A percentile compares a stretch with the other conserved stretches of the same genome.
phyloP scores from a whole-genome alignment of 2,888 invertebrate genomes.

The Entomobrya multifasciata region DNA sequence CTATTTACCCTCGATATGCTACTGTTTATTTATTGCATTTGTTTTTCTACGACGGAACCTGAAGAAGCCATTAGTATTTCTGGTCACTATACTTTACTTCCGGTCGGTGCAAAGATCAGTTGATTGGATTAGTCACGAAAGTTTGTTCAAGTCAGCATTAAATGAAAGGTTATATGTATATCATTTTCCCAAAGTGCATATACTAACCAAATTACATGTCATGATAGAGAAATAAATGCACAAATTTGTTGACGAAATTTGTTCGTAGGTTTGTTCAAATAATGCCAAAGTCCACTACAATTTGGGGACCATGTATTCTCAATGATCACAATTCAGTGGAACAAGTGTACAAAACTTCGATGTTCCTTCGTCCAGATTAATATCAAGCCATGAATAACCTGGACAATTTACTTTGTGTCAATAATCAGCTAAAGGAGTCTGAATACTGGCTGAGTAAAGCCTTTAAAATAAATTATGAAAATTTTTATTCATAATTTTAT shows the following conservation, averaged over 20 bases:
- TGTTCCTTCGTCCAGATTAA: slow-evolving; percentile 90
- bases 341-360: slow-evolving; percentile 88
- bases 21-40: slow-evolving; percentile 73
- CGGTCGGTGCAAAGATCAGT: slow-evolving; percentile 85
- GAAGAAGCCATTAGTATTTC: slow-evolving; percentile 72
- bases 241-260: not conserved
- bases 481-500: no score
- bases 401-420: slow-evolving; percentile 91
- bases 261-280: slow-evolving; percentile 92
- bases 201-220: no score
- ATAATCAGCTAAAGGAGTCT: slow-evolving; percentile 86
- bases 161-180: slow-evolving; percentile 49
- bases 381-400: slow-evolving; percentile 97
- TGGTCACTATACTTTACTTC: slow-evolving; percentile 80
- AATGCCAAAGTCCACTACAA: slow-evolving; percentile 97
- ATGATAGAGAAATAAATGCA: not conserved
- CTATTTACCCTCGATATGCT: slow-evolving; percentile 79
- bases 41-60: slow-evolving; percentile 58
- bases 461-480: slow-evolving; percentile 86
- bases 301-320: slow-evolving; percentile 91
- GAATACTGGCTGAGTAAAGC: slow-evolving; percentile 88
- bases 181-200: not conserved
- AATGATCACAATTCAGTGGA: slow-evolving; percentile 87
- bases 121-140: slow-evolving; percentile 91
- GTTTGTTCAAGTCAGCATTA: slow-evolving; percentile 87